Evolutionary conservation across 2,113 vertebrate species (phyloP).

Genomic region (Planiliza haematocheilus): DNA sequence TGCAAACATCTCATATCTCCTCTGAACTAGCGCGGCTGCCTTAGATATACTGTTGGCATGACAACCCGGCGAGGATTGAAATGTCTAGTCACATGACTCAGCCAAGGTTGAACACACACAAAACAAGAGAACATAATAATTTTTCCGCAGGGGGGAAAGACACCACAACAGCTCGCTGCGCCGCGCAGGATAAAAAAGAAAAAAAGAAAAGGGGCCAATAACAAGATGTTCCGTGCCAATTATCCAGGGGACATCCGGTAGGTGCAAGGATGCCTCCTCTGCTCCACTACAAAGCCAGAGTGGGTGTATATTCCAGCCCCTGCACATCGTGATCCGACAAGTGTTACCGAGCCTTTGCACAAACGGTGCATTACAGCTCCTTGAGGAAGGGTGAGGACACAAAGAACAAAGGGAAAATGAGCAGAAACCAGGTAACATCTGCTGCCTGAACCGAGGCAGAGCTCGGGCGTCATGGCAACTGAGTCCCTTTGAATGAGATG

Average conservation of each 20-base stretch:
- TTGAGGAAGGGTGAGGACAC: conserved; percentile 37
- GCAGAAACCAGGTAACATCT: conserved; percentile 52
- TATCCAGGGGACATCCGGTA: conserved; percentile 55
- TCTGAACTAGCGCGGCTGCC: conserved; percentile 50
- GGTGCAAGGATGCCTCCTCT: conserved; percentile 42
- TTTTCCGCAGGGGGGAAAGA: conserved; percentile 37
- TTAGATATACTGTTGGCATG: conserved; percentile 81
- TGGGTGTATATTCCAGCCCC: conserved; percentile 45
- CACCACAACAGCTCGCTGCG: conserved; percentile 33
- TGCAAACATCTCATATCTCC: conserved; percentile 49
- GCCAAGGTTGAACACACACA: conserved; percentile 74
- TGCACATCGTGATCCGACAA: conserved; percentile 57
- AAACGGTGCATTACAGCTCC: conserved; percentile 32
- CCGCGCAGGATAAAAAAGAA: conserved; percentile 17
- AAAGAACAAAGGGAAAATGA: conserved; percentile 44
- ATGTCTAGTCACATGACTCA: conserved; percentile 70
- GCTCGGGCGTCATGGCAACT: conserved; percentile 76
- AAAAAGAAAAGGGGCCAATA: conserved; percentile 18
- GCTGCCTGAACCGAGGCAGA: conserved; percentile 30
- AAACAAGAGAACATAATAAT: conserved; percentile 55
- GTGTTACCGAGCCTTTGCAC: conserved; percentile 41
- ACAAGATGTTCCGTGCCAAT: conserved; percentile 66
- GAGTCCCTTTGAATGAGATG: conserved; percentile 58
- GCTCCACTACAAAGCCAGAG: conserved; percentile 25
- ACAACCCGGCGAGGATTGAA: conserved; percentile 76